phyloP scores from a whole-genome alignment of 2,888 invertebrate species.

The Trichogramma dendrolimi region DNA sequence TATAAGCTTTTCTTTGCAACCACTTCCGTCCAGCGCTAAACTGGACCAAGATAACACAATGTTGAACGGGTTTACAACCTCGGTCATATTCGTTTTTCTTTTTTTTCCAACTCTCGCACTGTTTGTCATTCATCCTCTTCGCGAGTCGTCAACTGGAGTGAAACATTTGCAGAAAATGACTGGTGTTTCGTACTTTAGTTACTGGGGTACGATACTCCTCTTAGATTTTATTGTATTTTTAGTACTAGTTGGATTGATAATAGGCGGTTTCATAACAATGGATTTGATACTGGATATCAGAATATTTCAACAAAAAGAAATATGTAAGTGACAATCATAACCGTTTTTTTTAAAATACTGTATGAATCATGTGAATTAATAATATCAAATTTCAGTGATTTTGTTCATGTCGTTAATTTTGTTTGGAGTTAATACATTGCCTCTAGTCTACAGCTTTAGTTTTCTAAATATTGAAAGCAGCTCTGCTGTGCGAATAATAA shows the following conservation, averaged over 20 bases:
- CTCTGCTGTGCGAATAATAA: slow-evolving; percentile 36
- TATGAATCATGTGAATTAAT: background rate
- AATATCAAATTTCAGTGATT: slow-evolving; percentile 35
- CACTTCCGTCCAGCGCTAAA: slow-evolving; percentile 34
- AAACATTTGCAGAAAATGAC: slow-evolving; percentile 67
- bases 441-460: slow-evolving; percentile 43
- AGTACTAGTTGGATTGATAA: slow-evolving; percentile 36
- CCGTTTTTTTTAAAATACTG: background rate
- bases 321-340: slow-evolving; percentile 43
- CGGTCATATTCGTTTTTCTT: slow-evolving; percentile 28
- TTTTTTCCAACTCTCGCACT: slow-evolving; percentile 46
- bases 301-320: slow-evolving; percentile 47
- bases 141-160: slow-evolving; percentile 61
- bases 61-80: slow-evolving; percentile 29
- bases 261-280: slow-evolving; percentile 35
- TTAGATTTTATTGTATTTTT: slow-evolving; percentile 56
- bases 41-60: slow-evolving; percentile 6
- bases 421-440: slow-evolving; percentile 62
- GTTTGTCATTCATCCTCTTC: slow-evolving; percentile 60
- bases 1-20: slow-evolving; percentile 38
- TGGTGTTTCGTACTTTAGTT: slow-evolving; percentile 59
- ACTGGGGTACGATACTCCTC: slow-evolving; percentile 62
- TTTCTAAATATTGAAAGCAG: slow-evolving; percentile 40
- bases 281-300: slow-evolving; percentile 37
- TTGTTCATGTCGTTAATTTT: slow-evolving; percentile 68